Base-by-base conservation (phyloP, 2,797 vertebrate species). In the Emys orbicularis region DNA sequence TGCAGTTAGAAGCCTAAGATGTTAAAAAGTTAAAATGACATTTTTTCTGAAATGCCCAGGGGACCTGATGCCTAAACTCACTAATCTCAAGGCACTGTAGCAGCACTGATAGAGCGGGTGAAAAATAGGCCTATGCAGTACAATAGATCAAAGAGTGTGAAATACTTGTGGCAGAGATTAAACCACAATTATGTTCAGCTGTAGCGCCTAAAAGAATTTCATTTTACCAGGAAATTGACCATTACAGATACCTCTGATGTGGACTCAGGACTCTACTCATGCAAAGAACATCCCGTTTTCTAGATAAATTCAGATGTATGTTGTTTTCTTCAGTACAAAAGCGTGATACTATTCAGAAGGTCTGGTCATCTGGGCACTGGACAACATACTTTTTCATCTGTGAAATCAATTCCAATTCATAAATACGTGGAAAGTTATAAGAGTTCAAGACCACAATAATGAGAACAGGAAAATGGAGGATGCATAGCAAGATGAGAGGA, bases 131-230 rank as follows among this genome's bases (percentile, higher is more conserved):
- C 80, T 84, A 47, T 1, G 2, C 91, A 86, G 5, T 49, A 44
- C 11, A 87, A 68, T 19, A 56, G 89, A 87, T 11, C 83, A 94
- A 87, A 65, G 74, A 83, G 13, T 65, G 4, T 80, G 61, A 93
- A 88, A 80, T 91, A 86, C 52, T 86, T 95, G 81, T 92, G 6
- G 37, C 74, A 84, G 86, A 90, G 34, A 79, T 92, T 83, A 92
- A 91, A 94, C 57, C 41, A 81, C 29, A 84, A 10, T 90, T 95
- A 50, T 88, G 7, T 34, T 92, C 9, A 57, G 34, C 12, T 47
- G 56, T 6, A 68, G 49, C 54, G 84, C 21, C 52, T 79, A 93
- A 90, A 92, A 52, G 0, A 92, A 94, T 92, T 47, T 31, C 15
- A 2, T 87, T 91, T 91, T 94, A 52, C 80, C 80, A 50, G 50